These are phyloP conservation scores for Semibalanus balanoides DNA, from an alignment of 1,140 invertebrate species.

Conservation along the genomic window DNA sequence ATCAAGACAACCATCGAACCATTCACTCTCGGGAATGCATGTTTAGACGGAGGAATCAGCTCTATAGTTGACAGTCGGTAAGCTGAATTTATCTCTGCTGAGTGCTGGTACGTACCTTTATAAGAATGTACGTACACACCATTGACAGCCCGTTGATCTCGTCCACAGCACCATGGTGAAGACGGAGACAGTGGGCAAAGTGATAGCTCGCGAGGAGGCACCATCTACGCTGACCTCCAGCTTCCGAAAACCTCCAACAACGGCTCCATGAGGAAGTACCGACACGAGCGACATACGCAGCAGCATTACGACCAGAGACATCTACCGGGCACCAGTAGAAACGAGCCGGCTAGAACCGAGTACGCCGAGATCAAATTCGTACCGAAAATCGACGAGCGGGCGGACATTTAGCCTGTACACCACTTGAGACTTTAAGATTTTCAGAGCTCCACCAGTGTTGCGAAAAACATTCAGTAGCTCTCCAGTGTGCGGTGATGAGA, in stretches of 20 bases:
- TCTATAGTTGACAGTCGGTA: too few relatives aligned
- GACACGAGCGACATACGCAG: background rate
- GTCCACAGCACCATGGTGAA: background rate
- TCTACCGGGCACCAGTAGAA: background rate
- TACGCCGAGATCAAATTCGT: background rate
- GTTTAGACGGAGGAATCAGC: too few relatives aligned
- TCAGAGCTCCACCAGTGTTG: background rate
- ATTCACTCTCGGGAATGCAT: too few relatives aligned
- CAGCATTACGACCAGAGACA: background rate
- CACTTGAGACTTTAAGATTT: background rate
- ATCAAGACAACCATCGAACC: too few relatives aligned
- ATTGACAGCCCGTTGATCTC: too few relatives aligned
- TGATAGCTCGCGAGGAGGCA: background rate
- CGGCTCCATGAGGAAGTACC: conserved; percentile 22
- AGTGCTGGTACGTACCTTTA: too few relatives aligned
- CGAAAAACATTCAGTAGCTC: too few relatives aligned
- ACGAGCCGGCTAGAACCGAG: background rate
- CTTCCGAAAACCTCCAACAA: conserved; percentile 25
- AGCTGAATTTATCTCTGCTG: too few relatives aligned
- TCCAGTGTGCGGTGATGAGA: background rate
- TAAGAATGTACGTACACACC: too few relatives aligned
- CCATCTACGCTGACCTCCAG: conserved; percentile 25
- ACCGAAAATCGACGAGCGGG: background rate
- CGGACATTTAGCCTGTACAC: background rate
- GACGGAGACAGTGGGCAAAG: background rate